Evolutionary conservation across 2,113 vertebrate species (phyloP), one percentile per base, ranked within the genome.

Genomic region (Psittacula cyanocephala): DNA sequence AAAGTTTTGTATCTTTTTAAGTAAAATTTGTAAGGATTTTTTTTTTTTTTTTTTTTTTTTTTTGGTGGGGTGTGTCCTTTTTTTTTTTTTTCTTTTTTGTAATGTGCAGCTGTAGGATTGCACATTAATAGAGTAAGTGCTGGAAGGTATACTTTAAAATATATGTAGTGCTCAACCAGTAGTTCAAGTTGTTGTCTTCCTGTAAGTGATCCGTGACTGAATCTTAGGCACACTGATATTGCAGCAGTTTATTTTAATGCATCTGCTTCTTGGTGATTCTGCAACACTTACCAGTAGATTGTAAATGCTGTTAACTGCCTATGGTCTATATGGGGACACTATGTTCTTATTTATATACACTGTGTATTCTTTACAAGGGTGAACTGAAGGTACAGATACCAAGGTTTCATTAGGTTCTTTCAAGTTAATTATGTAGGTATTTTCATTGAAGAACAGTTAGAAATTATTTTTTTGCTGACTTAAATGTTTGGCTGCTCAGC

Each of bases 111-210:
- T 78, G 14, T 47, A 41, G 62, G 47, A n/a, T 33, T 90, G 86
- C 41, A 49, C 86, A 23, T 59, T 47, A 76, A 93, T 96, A 91
- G 91, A 98, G 90, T 96, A 97, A 97, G 97, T 98, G 97, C 97
- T 97, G 93, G 97, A 97, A 98, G 96, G 85, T 91, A 44, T 78
- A 95, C 95, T 98, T 84, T 87, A 97, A 98, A 98, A 97, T 98
- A 95, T 72, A 94, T 76, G 19, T 92, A 68, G 83, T 53, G 33
- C 52, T 84, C 55, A 88, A 33, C 16, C 35, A 55, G 19, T n/a
- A 72, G 70, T 97, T 97, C 84, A 88, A 89, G 94, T 95, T 97
- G 94, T 89, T 95, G 83, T 97, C 82, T 82, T 91, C 97, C 50
- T 97, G 85, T 95, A 91, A 94, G 90, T 83, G 96, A 97, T 93